These are phyloP conservation scores for Notodonta ziczac DNA, from an alignment of 2,888 invertebrate species.

Conservation along the genomic window DNA sequence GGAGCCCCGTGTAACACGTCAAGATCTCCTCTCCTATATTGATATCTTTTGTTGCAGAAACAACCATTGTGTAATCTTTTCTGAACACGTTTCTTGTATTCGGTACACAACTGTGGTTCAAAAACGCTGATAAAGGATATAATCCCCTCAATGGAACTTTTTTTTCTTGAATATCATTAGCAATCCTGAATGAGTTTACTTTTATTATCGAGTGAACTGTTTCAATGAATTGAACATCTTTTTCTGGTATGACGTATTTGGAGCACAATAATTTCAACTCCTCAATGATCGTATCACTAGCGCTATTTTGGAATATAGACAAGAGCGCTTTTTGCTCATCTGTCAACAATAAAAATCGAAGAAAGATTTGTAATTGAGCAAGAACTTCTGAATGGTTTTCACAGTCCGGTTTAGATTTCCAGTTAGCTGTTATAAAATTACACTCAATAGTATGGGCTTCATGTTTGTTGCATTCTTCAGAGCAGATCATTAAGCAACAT, in stretches of 20 bases:
- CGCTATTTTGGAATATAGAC: slow-evolving; percentile 68
- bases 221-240: slow-evolving; percentile 82
- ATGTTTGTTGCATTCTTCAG: slow-evolving; percentile 82
- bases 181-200: slow-evolving; percentile 87
- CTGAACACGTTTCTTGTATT: slow-evolving; percentile 87
- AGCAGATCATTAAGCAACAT: slow-evolving; percentile 88
- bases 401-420: slow-evolving; percentile 61
- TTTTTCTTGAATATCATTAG: slow-evolving; percentile 52
- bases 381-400: slow-evolving; percentile 41
- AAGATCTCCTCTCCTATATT: slow-evolving; percentile 85
- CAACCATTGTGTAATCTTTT: slow-evolving; percentile 79
- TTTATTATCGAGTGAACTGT: slow-evolving; percentile 83
- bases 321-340: slow-evolving; percentile 74
- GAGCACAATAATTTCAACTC: slow-evolving; percentile 80
- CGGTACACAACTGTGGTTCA: slow-evolving; percentile 88
- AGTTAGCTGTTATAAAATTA: slow-evolving; percentile 80
- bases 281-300: slow-evolving; percentile 56
- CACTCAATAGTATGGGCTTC: slow-evolving; percentile 86
- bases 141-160: slow-evolving; percentile 83
- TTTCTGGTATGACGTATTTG: slow-evolving; percentile 67
- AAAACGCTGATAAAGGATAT: slow-evolving; percentile 86
- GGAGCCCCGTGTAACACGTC: slow-evolving; percentile 86
- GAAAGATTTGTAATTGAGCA: slow-evolving; percentile 55
- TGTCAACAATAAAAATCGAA: slow-evolving; percentile 58
- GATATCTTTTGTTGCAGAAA: slow-evolving; percentile 85